Evolutionary conservation across 2,113 vertebrate genomes (phyloP).

Genomic region (Anhinga anhinga): DNA sequence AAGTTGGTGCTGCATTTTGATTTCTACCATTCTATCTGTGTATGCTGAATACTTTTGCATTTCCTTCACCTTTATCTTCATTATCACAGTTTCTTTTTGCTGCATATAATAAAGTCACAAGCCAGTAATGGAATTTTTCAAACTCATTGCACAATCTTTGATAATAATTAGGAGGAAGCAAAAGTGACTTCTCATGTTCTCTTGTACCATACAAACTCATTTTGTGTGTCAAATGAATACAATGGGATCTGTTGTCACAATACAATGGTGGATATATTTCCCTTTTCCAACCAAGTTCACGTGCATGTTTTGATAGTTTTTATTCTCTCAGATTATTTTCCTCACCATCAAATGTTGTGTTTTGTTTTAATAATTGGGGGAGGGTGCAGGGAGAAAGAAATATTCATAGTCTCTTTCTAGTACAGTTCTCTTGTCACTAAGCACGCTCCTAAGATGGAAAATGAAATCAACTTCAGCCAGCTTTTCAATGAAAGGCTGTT

Average conservation of each 20-base stretch:
- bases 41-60: neutral
- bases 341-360: neutral
- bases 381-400: neutral
- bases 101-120: neutral
- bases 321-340: neutral
- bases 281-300: neutral
- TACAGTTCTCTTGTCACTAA: neutral
- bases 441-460: neutral
- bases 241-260: neutral
- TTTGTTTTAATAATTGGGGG: neutral
- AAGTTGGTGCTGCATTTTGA: neutral
- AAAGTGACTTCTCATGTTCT: neutral
- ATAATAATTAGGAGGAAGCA: neutral
- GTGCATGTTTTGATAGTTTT: neutral
- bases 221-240: neutral
- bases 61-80: neutral
- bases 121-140: neutral
- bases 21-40: neutral
- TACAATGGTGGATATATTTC: neutral
- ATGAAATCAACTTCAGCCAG: neutral
- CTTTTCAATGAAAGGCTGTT: neutral
- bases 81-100: neutral
- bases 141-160: neutral
- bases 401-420: neutral
- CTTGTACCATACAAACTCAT: neutral